Evolutionary conservation across 1,140 invertebrate genomes (phyloP), one percentile per base, ranked within the genome.

Genomic region (Palaemon carinicauda): DNA sequence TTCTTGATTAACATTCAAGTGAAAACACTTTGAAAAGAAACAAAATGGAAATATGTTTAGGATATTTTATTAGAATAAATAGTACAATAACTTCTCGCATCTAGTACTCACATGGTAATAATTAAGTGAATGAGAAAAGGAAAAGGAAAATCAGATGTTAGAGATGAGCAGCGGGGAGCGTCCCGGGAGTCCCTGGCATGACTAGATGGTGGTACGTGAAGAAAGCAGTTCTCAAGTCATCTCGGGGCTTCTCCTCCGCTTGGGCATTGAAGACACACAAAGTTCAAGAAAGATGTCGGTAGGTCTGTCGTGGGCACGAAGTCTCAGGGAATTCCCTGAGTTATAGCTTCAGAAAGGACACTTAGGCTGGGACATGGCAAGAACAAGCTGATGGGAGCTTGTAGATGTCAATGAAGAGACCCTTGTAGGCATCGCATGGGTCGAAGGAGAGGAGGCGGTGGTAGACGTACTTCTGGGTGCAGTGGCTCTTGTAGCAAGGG

Each of bases 381-480:
- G 89, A 89, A 81, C 89, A 90, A 15, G 89, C 88, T 10, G 89
- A 89, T 5, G 89, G 90, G 31, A 90, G 75, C 29, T 88, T 88
- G 88, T 86, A 90, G 41, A 85, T 89, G 69, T 90, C 90, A 69
- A 90, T 90, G 77, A 90, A 90, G 29, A 90, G 79, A 50, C 89
- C 90, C 51, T 77, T 89, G 88, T 89, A 84, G 21, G 83, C 50
- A 73, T 90, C 88, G 73, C 90, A 90, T n/a, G 90, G 90, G 84
- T 90, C 90, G 51, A 54, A 89, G 33, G 90, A 90, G 0, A 90
- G 74, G 71, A 90, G 88, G 24, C 90, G 84, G 51, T 90, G 90
- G 84, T 88, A 90, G 69, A 90, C 84, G 41, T 88, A 89, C 87
- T 90, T 90, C 80, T 90, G 90, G 29, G 83, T 88, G 75, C 90